Evolutionary conservation across 2,888 invertebrate genomes (phyloP), one percentile per base, ranked within the genome.

Genomic region (Ophion ellenae): DNA sequence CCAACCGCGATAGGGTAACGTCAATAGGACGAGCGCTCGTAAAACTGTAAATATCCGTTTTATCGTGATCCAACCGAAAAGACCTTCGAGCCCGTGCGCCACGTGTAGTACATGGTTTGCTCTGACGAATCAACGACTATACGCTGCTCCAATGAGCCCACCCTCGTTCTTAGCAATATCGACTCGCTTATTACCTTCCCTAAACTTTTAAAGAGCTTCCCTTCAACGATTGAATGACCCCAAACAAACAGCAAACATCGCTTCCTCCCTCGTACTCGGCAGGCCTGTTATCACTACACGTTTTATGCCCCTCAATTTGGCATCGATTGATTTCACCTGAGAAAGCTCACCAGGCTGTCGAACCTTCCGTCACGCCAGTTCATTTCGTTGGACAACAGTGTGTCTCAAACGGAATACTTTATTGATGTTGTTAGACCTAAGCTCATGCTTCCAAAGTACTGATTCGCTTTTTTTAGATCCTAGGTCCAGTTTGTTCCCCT

Each of bases 261-360:
- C 45, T 74, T 66, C 45, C 24, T 57, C 61, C 66, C 53, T 53
- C 53, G 53, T 53, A 53, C 53, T 45, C 71, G 28, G 71, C 5
- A 14, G 14, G 11, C 14, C 64, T 59, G 70, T 80, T 84, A 59
- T 71, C 45, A 9, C 47, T 28, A 24, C 7, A 45, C 47, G 20
- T 71, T 63, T 76, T 24, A 76, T 67, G 53, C 45, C 59, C 20
- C 57, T 67, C 59, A 40, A 47, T 80, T 53, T 40, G 53, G n/a
- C 57, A 80, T 47, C 70, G 64, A 84, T 84, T 66, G 57, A 84
- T 76, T 66, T 80, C 5, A 63, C 17, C 40, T n/a, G 5, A 81
- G 73, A 76, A 84, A 75, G 47, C 40, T 79, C 45, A n/a, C 32
- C n/a, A 28, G 61, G 66, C 57, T 53, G 24, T 53, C 40, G 32